These are phyloP conservation scores for Gephyroberyx darwinii DNA, from an alignment of 2,797 vertebrate species.

Conservation along the genomic window DNA sequence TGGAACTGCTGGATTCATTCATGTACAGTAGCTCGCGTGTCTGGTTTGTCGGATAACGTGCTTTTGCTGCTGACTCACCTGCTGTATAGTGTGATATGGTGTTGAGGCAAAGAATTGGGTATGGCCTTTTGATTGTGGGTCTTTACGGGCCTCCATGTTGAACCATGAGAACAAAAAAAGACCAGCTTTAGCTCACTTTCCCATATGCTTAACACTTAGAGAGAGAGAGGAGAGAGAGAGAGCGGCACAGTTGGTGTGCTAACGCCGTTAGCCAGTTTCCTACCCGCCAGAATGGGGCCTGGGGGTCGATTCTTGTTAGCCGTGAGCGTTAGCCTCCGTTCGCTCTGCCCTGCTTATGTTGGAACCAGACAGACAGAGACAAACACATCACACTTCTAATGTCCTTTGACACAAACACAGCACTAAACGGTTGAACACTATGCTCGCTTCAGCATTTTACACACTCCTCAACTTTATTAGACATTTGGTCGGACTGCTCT, in stretches of 20 bases:
- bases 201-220: conserved; percentile 1
- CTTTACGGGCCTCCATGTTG: neutral
- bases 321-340: conserved; percentile 50
- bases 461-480: conserved; percentile 25
- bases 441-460: conserved; percentile 14
- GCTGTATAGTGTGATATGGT: neutral
- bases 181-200: neutral
- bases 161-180: neutral
- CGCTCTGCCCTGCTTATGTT: conserved; percentile 33
- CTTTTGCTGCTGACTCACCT: too few relatives aligned
- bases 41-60: too few relatives aligned
- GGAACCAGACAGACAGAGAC: conserved; percentile 9
- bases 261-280: conserved; percentile 43
- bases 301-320: conserved; percentile 39
- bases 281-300: conserved; percentile 43
- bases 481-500: conserved; percentile 53
- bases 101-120: neutral
- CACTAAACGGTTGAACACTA: neutral
- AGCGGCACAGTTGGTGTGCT: conserved; percentile 9
- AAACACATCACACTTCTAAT: conserved; percentile 6
- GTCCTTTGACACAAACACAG: conserved; percentile 2
- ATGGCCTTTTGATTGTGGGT: neutral
- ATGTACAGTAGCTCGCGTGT: neutral
- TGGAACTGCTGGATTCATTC: neutral
- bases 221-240: neutral